A percentile compares a stretch with the other conserved stretches of the same genome.
Evolutionary conservation across 1,140 invertebrate genomes (phyloP).

Genomic region (Oppia nitens): DNA sequence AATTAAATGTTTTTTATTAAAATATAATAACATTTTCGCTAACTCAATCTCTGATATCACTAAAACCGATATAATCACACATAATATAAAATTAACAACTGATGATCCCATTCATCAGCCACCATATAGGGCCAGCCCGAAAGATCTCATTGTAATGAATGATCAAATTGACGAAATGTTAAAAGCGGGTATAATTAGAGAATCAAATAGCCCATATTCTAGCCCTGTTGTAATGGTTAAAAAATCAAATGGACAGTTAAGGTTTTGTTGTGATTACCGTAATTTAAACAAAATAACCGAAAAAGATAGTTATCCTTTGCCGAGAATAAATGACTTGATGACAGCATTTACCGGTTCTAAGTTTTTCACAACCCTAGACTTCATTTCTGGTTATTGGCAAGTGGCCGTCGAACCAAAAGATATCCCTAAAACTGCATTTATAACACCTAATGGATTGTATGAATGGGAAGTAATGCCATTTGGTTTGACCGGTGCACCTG

Average conservation of each 20-base stretch:
- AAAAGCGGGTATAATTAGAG: constrained; percentile 17
- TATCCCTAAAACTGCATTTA: constrained; percentile 22
- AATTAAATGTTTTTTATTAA: neutral
- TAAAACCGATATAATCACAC: constrained; percentile 19
- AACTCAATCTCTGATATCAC: constrained; percentile 12
- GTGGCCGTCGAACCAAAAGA: constrained; percentile 17
- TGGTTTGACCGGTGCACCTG: constrained; percentile 12
- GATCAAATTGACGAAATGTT: constrained; percentile 19
- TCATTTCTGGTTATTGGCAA: constrained; percentile 26
- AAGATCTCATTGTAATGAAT: constrained; percentile 13
- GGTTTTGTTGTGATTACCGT: constrained; percentile 13
- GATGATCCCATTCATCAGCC: constrained; percentile 19
- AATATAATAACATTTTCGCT: neutral
- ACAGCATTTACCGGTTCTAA: constrained; percentile 25
- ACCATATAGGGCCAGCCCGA: constrained; percentile 11
- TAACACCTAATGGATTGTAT: constrained; percentile 16
- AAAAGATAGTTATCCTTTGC: constrained; percentile 24
- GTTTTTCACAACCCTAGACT: constrained; percentile 32
- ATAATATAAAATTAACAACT: constrained; percentile 22
- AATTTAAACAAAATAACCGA: constrained; percentile 15
- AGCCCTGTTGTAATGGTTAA: constrained; percentile 19
- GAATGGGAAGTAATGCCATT: constrained; percentile 18
- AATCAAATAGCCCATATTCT: constrained; percentile 17
- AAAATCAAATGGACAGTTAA: constrained; percentile 9
- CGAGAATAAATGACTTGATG: constrained; percentile 31